Percentiles rank a stretch among this genome's conserved stretches.
These are phyloP conservation scores for Thalassarche chlororhynchos DNA, from an alignment of 2,113 vertebrate genomes.

Conservation along the genomic window DNA sequence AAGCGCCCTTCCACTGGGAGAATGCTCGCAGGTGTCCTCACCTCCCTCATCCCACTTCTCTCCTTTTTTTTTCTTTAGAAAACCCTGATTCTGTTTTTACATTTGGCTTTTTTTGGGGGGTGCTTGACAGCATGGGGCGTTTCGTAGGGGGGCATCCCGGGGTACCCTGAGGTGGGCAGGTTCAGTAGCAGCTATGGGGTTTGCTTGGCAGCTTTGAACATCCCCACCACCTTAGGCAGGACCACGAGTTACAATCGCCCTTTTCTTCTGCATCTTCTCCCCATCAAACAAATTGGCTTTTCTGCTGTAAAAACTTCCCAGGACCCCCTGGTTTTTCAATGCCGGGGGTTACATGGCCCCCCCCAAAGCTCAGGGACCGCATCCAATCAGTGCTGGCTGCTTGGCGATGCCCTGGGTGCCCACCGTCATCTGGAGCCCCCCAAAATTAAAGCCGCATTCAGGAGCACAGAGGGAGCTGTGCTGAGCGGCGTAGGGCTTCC, in stretches of 20 bases:
- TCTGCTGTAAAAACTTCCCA: not conserved
- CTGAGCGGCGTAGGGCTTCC: not conserved
- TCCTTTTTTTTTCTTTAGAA: not conserved
- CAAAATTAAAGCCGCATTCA: rapidly evolving
- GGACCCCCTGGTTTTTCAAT: not conserved
- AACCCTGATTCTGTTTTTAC: not conserved
- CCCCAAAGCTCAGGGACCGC: not conserved
- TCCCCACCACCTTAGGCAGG: rapidly evolving
- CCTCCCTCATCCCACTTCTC: rapidly evolving
- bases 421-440: not conserved
- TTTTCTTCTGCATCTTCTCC: not conserved
- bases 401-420: rapidly evolving
- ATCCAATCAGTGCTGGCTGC: rapidly evolving
- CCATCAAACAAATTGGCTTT: not conserved
- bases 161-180: not conserved
- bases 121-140: rapidly evolving
- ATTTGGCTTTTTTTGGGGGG: not conserved
- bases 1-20: rapidly evolving
- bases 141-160: rapidly evolving
- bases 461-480: not conserved
- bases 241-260: rapidly evolving
- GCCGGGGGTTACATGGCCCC: rapidly evolving
- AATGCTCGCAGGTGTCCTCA: not conserved
- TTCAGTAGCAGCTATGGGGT: rapidly evolving
- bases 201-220: not conserved